Evolutionary conservation across 2,797 vertebrate species (phyloP).

Genomic region (Fundulus diaphanus): DNA sequence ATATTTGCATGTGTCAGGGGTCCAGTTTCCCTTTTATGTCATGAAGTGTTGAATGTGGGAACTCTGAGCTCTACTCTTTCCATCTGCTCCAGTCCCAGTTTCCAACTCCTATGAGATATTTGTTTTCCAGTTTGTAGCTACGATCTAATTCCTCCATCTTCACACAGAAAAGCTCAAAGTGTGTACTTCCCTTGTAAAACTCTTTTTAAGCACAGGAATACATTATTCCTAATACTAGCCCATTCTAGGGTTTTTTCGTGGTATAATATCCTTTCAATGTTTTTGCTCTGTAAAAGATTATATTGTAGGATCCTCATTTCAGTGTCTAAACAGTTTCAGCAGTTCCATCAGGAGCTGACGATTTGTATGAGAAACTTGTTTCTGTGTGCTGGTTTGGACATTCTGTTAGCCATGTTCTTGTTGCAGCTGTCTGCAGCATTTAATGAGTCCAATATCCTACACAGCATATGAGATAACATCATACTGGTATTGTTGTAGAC

Average conservation of each 20-base stretch:
- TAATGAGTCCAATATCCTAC: no score
- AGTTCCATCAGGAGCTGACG: neutral
- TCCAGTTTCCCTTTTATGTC: conserved; percentile 47
- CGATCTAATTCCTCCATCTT: neutral
- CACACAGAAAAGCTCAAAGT: neutral
- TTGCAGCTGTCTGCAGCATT: no score
- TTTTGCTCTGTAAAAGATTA: neutral
- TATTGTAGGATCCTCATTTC: neutral
- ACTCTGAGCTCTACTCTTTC: conserved; percentile 67
- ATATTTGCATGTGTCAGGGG: conserved; percentile 67
- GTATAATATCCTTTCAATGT: neutral
- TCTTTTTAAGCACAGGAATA: neutral
- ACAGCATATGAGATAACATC: no score
- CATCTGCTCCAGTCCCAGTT: conserved; percentile 32
- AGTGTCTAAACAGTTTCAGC: neutral
- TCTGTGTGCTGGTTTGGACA: neutral
- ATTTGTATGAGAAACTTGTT: neutral
- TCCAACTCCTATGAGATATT: neutral
- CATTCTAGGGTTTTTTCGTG: neutral
- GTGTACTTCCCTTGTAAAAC: neutral
- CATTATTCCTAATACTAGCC: neutral
- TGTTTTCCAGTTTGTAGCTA: neutral
- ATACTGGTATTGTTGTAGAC: no score
- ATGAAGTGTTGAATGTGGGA: conserved; percentile 60
- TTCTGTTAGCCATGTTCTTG: neutral